Evolutionary conservation across 2,113 vertebrate species (phyloP), one percentile per base, ranked within the genome.

Genomic region (Galbula dea): DNA sequence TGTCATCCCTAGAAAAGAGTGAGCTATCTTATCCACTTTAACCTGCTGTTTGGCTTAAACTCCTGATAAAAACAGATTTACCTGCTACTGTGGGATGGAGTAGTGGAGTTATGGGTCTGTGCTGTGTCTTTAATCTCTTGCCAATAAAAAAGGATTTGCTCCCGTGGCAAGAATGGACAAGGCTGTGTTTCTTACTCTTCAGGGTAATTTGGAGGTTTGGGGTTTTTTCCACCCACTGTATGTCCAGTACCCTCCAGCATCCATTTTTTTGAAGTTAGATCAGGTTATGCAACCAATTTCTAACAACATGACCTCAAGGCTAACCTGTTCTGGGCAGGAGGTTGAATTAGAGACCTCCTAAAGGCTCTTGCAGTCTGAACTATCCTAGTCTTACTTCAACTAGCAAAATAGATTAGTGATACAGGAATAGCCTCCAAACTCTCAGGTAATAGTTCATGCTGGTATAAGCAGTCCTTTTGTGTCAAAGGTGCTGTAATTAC

Each of bases 391-490:
- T 71, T 74, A 62, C 36, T 69, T 62, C 15, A 37, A 2, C 9
- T 52, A 43, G 34, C 30, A 75, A 78, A 92, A 55, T 20, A 73
- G 45, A 23, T 52, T 4, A 6, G 11, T 65, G 36, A 22, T n/a
- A 27, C 41, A 88, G 66, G 16, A 69, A 26, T 41, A 19, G 41
- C 29, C 37, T 88, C 37, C 26, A 54, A 58, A 59, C 11, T 88
- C 19, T 49, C 20, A 45, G 1, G 0, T 66, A 36, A 20, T 14
- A 62, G 27, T 46, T 77, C 0, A 0, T 80, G 63, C 63, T 71
- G 46, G 10, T 74, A 29, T 27, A 29, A 4, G 0, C 16, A 41
- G 34, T 66, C 34, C 43, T 77, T 86, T 54, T 81, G 59, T 81
- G 80, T 41, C 9, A 57, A 78, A 69, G 43, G 20, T 3, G 2